Evolutionary conservation across 2,888 invertebrate species (phyloP), one percentile per base, ranked within the genome.

Genomic region (Uloborus plumipes): DNA sequence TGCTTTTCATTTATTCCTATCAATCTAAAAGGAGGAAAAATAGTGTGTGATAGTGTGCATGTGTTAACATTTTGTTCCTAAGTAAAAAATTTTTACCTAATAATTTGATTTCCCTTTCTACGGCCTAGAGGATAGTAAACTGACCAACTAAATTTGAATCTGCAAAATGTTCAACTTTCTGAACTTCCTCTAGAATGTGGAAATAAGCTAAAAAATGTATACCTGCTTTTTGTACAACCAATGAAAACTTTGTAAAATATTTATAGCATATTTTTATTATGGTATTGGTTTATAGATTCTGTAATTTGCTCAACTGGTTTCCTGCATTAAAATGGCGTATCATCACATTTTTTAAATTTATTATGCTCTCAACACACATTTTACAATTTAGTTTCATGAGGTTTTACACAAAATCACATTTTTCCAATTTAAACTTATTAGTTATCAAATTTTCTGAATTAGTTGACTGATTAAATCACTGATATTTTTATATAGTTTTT

Each of bases 211-310:
- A 69, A n/a, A 51, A 64, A 55, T 55, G 61, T 80, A 65, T 59
- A 73, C 62, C 73, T 73, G 73, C 62, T 78, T 80, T 65, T 66
- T 74, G 69, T 77, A 77, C 77, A 50, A 77, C 72, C 78, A 69
- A 55, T 64, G 55, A 72, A 71, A 53, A 77, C 78, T 84, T 83
- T 83, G 70, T 84, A 84, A 78, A 69, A 69, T 78, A 69, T 78
- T 84, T 74, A 84, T 84, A 84, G 78, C 73, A 67, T 84, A 84
- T 84, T 84, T 84, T 84, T 84, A 78, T 84, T 84, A 84, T 78
- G 83, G 67, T 84, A 77, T 78, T 84, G 77, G 74, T 78, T 74
- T 77, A 77, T 70, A 84, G 71, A 77, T 84, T 83, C 74, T 78
- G 76, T 77, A 84, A 55, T 76, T 74, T 84, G 84, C 84, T 84